A percentile compares a stretch with the other conserved stretches of the same genome.
phyloP scores from a whole-genome alignment of 2,888 invertebrate species.

The Callyntrura sp. region DNA sequence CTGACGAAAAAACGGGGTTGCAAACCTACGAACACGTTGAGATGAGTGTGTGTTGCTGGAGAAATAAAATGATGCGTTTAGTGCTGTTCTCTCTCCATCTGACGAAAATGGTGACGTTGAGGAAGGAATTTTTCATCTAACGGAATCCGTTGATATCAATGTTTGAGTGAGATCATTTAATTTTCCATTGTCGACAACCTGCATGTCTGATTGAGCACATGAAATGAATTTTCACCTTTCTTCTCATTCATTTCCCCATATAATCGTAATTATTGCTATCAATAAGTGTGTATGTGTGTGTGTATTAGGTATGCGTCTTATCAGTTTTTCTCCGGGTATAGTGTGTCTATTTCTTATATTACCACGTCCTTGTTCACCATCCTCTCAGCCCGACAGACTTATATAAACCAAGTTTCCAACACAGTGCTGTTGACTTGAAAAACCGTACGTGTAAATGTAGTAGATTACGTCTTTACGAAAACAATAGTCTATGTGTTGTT shows the following conservation, averaged over 20 bases:
- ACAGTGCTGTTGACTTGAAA: too few relatives aligned
- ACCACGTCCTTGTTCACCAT: background rate
- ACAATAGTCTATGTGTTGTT: background rate
- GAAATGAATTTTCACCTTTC: constrained; percentile 12
- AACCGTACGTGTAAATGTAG: too few relatives aligned
- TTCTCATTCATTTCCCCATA: constrained; percentile 13
- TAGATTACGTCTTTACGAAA: too few relatives aligned
- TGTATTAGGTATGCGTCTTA: background rate
- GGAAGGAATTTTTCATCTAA: background rate
- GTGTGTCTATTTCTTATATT: background rate
- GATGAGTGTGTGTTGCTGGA: background rate
- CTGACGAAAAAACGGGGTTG: background rate
- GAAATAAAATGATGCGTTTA: background rate
- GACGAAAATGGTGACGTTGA: background rate
- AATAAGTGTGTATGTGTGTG: background rate
- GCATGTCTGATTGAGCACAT: constrained; percentile 29
- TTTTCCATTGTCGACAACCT: background rate
- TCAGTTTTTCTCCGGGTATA: background rate
- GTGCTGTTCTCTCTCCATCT: background rate
- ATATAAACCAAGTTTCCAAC: too few relatives aligned
- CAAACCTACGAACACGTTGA: background rate
- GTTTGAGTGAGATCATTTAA: background rate
- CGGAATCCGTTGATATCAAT: background rate
- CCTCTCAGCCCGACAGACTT: background rate
- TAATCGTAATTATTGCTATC: constrained; percentile 38